Percentiles rank a stretch among this genome's conserved stretches.
Evolutionary conservation across 2,797 vertebrate genomes (phyloP).

Genomic region (Anniella stebbinsi): DNA sequence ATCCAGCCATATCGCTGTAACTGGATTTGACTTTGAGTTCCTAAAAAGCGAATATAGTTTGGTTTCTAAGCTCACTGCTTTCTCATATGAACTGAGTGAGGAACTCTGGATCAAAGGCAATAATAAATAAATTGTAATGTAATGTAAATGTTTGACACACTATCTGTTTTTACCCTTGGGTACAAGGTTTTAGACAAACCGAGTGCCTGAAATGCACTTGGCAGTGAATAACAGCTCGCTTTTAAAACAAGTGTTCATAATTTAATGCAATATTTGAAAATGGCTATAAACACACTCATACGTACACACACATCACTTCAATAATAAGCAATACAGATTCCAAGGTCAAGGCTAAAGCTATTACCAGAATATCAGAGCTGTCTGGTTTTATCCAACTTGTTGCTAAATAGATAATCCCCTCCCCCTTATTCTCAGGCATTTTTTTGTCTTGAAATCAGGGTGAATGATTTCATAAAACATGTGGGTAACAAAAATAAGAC

Average conservation of each 20-base stretch:
- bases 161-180: background rate
- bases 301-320: background rate
- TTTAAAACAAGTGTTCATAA: conserved; percentile 23
- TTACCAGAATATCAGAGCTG: conserved; percentile 4
- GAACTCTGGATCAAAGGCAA: background rate
- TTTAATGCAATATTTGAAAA: conserved; percentile 23
- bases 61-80: background rate
- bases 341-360: conserved; percentile 22
- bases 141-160: background rate
- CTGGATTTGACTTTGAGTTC: background rate
- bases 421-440: background rate
- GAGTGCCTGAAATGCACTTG: conserved; percentile 7
- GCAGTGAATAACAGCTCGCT: background rate
- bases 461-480: background rate
- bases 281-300: background rate
- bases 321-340: conserved; percentile 12
- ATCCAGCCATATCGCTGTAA: background rate
- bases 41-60: background rate
- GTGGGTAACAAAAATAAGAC: background rate
- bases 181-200: conserved; percentile 22
- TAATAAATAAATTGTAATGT: conserved; percentile 27
- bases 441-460: background rate
- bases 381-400: conserved; percentile 3
- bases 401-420: background rate
- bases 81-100: background rate